These are phyloP conservation scores for Ichneumon xanthorius DNA, from an alignment of 2,888 invertebrate genomes.

Conservation along the genomic window DNA sequence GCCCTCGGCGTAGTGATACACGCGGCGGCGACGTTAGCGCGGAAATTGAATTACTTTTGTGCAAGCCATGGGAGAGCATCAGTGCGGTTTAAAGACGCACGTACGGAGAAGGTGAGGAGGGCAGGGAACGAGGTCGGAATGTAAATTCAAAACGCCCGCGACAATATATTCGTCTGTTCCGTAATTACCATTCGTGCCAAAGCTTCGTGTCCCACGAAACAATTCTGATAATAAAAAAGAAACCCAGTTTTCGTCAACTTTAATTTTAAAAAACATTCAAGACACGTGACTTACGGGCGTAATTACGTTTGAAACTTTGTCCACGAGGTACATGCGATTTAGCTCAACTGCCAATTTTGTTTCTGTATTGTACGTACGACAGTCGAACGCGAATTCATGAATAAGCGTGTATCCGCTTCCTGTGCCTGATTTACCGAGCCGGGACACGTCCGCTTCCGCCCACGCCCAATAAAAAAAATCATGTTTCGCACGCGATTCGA, in stretches of 20 bases:
- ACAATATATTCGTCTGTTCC: constrained; percentile 19
- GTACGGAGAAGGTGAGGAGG: constrained; percentile 42
- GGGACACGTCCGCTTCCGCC: constrained; percentile 73
- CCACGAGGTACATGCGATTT: background rate
- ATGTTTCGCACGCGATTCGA: constrained; percentile 72
- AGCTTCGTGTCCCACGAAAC: background rate
- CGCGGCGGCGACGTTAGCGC: constrained; percentile 63
- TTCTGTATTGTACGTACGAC: constrained; percentile 52
- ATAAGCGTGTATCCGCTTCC: constrained; percentile 74
- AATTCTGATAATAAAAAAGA: constrained; percentile 3
- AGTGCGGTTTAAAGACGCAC: constrained; percentile 53
- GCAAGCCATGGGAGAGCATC: constrained; percentile 67
- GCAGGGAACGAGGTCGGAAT: constrained; percentile 53
- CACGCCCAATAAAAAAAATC: constrained; percentile 73
- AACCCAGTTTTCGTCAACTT: background rate
- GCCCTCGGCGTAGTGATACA: constrained; percentile 58
- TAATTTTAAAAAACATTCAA: background rate
- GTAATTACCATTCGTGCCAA: background rate
- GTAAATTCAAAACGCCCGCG: constrained; percentile 43
- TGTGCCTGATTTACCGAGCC: constrained; percentile 73
- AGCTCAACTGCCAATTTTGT: constrained; percentile 58
- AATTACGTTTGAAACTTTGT: background rate
- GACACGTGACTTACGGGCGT: background rate
- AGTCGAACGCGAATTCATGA: constrained; percentile 72
- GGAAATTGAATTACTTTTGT: constrained; percentile 79